Evolutionary conservation across 2,113 vertebrate species (phyloP), one percentile per base, ranked within the genome.

Genomic region (Xyrauchen texanus): DNA sequence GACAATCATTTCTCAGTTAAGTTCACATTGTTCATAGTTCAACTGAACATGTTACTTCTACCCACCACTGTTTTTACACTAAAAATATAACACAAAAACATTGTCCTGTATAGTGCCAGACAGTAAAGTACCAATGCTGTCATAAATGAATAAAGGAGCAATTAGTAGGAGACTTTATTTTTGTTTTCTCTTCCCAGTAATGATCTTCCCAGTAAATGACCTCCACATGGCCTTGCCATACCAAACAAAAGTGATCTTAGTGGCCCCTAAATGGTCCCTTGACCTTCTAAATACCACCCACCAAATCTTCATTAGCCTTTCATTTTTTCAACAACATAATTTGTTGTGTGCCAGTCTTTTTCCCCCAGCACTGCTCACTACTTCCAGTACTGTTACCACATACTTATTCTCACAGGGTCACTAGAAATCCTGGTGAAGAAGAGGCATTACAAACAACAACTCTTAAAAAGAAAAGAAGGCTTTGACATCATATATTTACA

Each of bases 201-300:
- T 80, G 53, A 82, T 79, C 62, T 57, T 73, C 55, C 47, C 21
- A 78, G 75, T 62, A 66, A 80, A 83, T 79, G 49, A 70, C 8
- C 44, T 58, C 70, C 42, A 69, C 64, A 68, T 77, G 52, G 64
- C 62, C 45, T 34, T 34, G 21, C 21, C 21, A 3, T 34, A 34
- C 64, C 49, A 67, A 80, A 81, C 70, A 68, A 72, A 79, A 81
- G 45, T 34, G 7, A 21, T 52, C 46, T 79, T 74, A 83, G 51
- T 73, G 34, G 52, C 51, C 51, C 71, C 51, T 61, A 49, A 74
- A n/a, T 57, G 55, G 55, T 61, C 78, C 62, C n/a, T 63, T 83
- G 80, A 78, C 77, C 78, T 80, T 83, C 44, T 58, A 75, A 86
- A 85, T 76, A 51, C 66, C 64, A 51, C n/a, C 60, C 70, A 82